Evolutionary conservation across 2,888 invertebrate species (phyloP).

Genomic region (Sympetrum striolatum): DNA sequence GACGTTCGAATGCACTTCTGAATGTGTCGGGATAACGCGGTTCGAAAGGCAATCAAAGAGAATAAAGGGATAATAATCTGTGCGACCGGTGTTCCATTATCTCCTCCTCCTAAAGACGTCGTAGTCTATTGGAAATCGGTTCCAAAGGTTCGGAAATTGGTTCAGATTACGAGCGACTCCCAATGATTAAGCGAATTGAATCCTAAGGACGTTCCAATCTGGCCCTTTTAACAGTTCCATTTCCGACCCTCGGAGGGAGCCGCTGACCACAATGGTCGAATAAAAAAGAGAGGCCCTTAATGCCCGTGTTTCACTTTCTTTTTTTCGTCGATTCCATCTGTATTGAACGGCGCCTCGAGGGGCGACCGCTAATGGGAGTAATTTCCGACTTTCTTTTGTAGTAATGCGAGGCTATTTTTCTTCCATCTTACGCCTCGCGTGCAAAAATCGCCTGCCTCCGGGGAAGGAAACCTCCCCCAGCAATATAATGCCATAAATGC

Average conservation of each 20-base stretch:
- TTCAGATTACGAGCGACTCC: constrained; percentile 36
- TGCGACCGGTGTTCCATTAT: constrained; percentile 28
- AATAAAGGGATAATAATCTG: not conserved
- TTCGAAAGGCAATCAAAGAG: not conserved
- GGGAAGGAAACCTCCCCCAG: not conserved
- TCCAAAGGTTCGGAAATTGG: constrained; percentile 17
- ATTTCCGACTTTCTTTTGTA: constrained; percentile 41
- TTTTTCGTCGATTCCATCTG: constrained; percentile 14
- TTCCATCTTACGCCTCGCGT: not conserved
- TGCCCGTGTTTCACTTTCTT: constrained; percentile 32
- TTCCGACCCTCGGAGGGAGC: constrained; percentile 20
- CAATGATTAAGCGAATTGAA: constrained; percentile 42
- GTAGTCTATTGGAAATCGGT: not conserved
- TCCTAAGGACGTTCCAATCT: constrained; percentile 42
- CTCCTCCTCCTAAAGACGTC: not conserved
- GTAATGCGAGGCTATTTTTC: constrained; percentile 17
- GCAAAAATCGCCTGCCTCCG: too few relatives aligned
- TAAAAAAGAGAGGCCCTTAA: not conserved
- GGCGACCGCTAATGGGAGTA: constrained; percentile 27
- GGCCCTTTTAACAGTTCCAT: constrained; percentile 39
- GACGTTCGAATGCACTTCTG: too few relatives aligned
- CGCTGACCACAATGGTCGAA: constrained; percentile 26
- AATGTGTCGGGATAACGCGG: too few relatives aligned
- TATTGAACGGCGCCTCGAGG: constrained; percentile 9
- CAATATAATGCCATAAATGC: not conserved